phyloP scores from a whole-genome alignment of 2,113 vertebrate genomes.

The Macaca nemestrina region DNA sequence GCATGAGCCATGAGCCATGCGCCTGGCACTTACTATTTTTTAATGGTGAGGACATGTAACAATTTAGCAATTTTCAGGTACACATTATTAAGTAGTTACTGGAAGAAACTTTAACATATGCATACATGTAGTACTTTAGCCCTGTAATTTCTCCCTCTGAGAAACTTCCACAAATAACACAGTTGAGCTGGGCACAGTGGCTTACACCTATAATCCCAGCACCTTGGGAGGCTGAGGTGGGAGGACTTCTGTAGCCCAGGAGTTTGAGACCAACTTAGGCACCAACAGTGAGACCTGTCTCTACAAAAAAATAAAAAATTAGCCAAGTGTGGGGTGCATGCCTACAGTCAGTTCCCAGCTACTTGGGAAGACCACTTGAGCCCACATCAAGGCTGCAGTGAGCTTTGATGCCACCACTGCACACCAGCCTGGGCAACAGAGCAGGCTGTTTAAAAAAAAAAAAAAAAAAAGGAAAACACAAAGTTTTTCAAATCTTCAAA shows the following conservation, averaged over 20 bases:
- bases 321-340: too few relatives aligned
- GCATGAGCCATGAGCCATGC: too few relatives aligned
- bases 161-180: constrained; percentile 37
- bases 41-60: background rate
- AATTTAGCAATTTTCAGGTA: background rate
- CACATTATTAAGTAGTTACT: background rate
- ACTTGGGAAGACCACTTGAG: too few relatives aligned
- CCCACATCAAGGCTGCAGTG: too few relatives aligned
- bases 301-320: too few relatives aligned
- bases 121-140: constrained; percentile 3
- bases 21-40: background rate
- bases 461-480: background rate
- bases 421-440: too few relatives aligned
- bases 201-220: too few relatives aligned
- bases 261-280: background rate
- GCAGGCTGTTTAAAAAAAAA: background rate
- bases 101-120: background rate
- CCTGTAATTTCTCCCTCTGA: background rate
- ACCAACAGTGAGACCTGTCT: too few relatives aligned
- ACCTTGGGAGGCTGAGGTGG: background rate
- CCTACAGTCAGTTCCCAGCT: too few relatives aligned
- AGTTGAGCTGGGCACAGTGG: background rate
- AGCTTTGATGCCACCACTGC: too few relatives aligned
- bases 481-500: background rate
- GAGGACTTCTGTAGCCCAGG: background rate